Percentiles rank a stretch among this genome's conserved stretches.
phyloP scores from a whole-genome alignment of 2,888 invertebrate species.

The Hetaerina titia region DNA sequence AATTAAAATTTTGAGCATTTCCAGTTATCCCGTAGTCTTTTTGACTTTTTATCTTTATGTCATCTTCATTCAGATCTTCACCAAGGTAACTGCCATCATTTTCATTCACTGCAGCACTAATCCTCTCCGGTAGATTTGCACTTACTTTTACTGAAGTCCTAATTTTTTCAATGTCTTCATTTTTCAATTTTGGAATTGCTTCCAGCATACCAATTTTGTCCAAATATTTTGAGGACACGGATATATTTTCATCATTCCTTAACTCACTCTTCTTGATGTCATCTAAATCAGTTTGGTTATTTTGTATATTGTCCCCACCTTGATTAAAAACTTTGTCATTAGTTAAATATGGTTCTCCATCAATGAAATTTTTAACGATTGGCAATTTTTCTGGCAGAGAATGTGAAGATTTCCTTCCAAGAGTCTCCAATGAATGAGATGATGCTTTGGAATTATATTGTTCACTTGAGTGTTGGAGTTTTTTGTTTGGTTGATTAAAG shows the following conservation, averaged over 20 bases:
- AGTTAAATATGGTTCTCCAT: neutral
- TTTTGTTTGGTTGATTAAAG: neutral
- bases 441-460: neutral
- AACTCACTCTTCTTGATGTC: no score
- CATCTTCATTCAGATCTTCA: neutral
- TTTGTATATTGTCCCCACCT: neutral
- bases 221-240: neutral
- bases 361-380: neutral
- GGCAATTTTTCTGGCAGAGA: neutral
- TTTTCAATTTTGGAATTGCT: neutral
- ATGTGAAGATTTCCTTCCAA: neutral
- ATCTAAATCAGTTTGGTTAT: neutral
- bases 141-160: neutral
- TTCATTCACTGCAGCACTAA: neutral
- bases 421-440: neutral
- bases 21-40: neutral
- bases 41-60: neutral
- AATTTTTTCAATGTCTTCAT: neutral
- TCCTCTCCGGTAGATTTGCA: neutral
- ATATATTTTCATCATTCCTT: neutral
- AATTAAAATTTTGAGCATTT: slow-evolving; percentile 7
- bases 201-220: neutral
- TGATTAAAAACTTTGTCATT: neutral
- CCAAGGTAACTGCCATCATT: neutral
- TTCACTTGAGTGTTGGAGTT: neutral